A percentile compares a stretch with the other conserved stretches of the same genome.
Conservation (phyloP, 1,140 invertebrate species). For the Venturia canescens region DNA sequence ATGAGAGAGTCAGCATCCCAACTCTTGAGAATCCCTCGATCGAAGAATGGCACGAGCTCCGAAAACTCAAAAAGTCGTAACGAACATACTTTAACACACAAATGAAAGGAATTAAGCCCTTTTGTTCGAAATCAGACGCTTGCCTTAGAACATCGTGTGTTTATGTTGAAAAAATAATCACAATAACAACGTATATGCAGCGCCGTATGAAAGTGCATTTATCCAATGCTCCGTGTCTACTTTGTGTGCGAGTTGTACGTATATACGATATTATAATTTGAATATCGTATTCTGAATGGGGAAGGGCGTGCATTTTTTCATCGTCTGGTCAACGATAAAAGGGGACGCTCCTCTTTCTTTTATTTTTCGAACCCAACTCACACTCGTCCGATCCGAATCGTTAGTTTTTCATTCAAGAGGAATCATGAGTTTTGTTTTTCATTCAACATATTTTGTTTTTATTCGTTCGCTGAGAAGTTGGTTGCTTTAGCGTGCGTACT, state of each 20-base stretch:
- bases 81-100: not conserved
- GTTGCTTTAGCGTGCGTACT: too few species aligned
- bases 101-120: not conserved
- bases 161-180: not conserved
- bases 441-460: too few species aligned
- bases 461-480: too few species aligned
- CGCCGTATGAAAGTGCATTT: slow-evolving; percentile 14
- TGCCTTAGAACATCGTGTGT: not conserved
- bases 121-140: not conserved
- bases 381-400: not conserved
- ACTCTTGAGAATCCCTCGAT: slow-evolving; percentile 4
- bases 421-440: too few species aligned
- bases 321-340: slow-evolving; percentile 20
- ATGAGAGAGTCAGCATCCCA: not conserved
- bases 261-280: slow-evolving; percentile 14
- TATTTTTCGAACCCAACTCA: not conserved
- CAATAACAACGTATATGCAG: not conserved
- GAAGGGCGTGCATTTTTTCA: slow-evolving; percentile 1
- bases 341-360: slow-evolving; percentile 6
- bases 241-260: not conserved
- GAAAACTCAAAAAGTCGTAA: too few species aligned
- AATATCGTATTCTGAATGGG: slow-evolving; percentile 8
- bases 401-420: too few species aligned
- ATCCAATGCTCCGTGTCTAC: not conserved
- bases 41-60: not conserved